Percentiles rank a stretch among this genome's conserved stretches.
Evolutionary conservation across 2,888 invertebrate species (phyloP).

Genomic region (Ichneumon xanthorius): DNA sequence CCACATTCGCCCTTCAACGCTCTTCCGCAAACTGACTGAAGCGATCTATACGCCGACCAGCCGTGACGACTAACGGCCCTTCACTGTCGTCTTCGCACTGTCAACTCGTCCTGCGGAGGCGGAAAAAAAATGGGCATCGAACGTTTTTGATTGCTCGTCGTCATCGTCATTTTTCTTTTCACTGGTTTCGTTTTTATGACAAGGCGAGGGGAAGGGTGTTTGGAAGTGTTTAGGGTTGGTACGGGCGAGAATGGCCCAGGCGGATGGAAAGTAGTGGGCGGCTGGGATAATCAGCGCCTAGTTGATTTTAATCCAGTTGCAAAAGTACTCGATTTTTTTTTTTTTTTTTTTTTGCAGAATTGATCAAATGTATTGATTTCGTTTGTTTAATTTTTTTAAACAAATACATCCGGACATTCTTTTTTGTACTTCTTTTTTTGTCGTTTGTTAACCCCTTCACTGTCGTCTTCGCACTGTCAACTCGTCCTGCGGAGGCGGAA

Average conservation of each 20-base stretch:
- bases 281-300: not conserved
- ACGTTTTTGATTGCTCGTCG: not conserved
- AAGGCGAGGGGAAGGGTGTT: not conserved
- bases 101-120: constrained; percentile 44
- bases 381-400: no score
- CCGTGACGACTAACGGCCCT: constrained; percentile 46
- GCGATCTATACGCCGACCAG: constrained; percentile 54
- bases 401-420: no score
- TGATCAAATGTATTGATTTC: no score
- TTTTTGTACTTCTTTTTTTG: no score
- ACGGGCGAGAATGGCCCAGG: no score
- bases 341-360: no score
- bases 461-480: constrained; percentile 39
- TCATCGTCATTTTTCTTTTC: not conserved
- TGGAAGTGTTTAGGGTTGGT: not conserved
- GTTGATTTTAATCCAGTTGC: not conserved
- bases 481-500: constrained; percentile 38
- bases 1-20: constrained; percentile 48
- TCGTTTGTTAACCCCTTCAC: not conserved
- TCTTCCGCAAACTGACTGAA: constrained; percentile 48
- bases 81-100: constrained; percentile 20
- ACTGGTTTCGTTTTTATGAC: not conserved
- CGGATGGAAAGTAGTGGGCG: not conserved
- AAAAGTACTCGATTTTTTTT: not conserved
- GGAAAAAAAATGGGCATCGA: constrained; percentile 7